Evolutionary conservation across 2,113 vertebrate genomes (phyloP).

Genomic region (Thalassarche chlororhynchos): DNA sequence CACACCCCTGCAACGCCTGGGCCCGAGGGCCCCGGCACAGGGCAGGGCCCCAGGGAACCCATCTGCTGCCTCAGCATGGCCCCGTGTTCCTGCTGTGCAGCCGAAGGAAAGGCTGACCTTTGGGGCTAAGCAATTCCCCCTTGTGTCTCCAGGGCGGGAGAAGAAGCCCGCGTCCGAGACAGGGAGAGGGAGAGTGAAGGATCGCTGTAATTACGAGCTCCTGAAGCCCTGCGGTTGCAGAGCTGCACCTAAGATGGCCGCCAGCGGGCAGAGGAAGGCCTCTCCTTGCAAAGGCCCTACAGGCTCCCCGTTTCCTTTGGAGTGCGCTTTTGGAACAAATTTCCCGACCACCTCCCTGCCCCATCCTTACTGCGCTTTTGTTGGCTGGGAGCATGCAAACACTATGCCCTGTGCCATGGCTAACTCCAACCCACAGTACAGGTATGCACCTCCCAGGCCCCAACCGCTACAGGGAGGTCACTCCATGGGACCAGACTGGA

Average conservation of each 20-base stretch:
- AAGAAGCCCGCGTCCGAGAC: accelerated
- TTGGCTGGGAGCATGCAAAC: accelerated
- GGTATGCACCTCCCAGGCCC: not conserved
- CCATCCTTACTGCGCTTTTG: accelerated
- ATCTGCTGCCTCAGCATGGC: not conserved
- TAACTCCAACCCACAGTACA: not conserved
- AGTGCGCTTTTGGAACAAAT: not conserved
- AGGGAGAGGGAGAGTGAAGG: not conserved
- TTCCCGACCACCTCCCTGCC: accelerated
- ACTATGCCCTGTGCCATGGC: not conserved
- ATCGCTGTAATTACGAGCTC: accelerated
- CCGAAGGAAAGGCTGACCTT: not conserved
- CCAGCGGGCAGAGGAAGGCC: too few relatives aligned
- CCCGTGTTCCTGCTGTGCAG: accelerated
- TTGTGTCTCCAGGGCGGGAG: not conserved
- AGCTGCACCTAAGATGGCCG: not conserved
- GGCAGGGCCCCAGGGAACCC: not conserved
- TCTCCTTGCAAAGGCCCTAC: too few relatives aligned
- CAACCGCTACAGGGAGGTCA: accelerated
- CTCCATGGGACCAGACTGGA: not conserved
- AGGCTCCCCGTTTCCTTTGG: accelerated
- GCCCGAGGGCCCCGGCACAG: not conserved
- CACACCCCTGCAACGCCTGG: accelerated
- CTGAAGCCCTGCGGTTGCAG: not conserved
- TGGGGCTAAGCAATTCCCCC: not conserved